Percentiles rank a stretch among this genome's conserved stretches.
phyloP scores from a whole-genome alignment of 2,797 vertebrate species.

The Sebastolobus altivelis region DNA sequence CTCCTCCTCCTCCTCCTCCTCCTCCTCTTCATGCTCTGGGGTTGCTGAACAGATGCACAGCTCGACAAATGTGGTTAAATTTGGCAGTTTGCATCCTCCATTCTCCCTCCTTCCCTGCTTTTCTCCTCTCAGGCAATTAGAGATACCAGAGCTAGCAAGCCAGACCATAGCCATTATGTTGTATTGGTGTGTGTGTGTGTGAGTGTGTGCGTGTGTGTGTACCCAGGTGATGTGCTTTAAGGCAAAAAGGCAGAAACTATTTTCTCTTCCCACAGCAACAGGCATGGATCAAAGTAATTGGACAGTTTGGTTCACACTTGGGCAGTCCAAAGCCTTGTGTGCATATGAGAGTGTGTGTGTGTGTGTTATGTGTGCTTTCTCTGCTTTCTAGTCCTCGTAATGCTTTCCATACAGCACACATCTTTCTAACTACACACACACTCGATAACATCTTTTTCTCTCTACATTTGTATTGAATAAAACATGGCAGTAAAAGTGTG shows the following conservation, averaged over 20 bases:
- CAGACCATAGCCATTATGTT: constrained; percentile 56
- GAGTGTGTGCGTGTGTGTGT: constrained; percentile 7
- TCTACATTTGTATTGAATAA: constrained; percentile 68
- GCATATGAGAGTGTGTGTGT: not conserved
- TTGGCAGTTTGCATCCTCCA: constrained; percentile 56
- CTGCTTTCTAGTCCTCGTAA: constrained; percentile 7
- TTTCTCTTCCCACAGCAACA: constrained; percentile 58
- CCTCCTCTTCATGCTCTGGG: constrained; percentile 39
- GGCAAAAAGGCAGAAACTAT: constrained; percentile 50
- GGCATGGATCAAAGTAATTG: constrained; percentile 76
- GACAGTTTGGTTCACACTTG: constrained; percentile 68
- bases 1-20: not conserved
- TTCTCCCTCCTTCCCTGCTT: constrained; percentile 34
- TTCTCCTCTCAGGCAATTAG: constrained; percentile 62
- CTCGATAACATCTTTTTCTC: constrained; percentile 45
- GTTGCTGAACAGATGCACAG: constrained; percentile 58
- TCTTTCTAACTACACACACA: constrained; percentile 16
- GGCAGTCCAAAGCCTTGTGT: constrained; percentile 33
- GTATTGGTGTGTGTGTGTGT: constrained; percentile 16
- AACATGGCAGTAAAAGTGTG: constrained; percentile 73
- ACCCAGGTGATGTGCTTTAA: constrained; percentile 59
- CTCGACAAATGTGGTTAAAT: constrained; percentile 61
- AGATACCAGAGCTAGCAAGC: constrained; percentile 45
- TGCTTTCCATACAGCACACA: constrained; percentile 18
- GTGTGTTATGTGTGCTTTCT: constrained; percentile 8